phyloP scores from a whole-genome alignment of 2,888 invertebrate genomes.

The Eulithis prunata region DNA sequence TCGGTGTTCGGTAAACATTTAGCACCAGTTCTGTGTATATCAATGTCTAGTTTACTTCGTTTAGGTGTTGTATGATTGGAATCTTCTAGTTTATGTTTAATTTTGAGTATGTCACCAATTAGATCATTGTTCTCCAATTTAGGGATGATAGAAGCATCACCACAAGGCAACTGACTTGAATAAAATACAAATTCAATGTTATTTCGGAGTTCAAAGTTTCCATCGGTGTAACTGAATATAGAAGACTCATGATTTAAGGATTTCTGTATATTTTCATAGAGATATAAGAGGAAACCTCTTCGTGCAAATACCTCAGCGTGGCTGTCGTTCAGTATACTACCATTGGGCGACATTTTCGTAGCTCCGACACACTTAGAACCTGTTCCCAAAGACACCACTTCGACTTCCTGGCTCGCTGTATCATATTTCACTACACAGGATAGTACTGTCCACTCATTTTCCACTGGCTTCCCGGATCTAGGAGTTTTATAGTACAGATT shows the following conservation, averaged over 20 bases:
- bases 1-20: slow-evolving; percentile 86
- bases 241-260: slow-evolving; percentile 59
- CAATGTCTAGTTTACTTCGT: slow-evolving; percentile 50
- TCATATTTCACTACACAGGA: slow-evolving; percentile 88
- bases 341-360: slow-evolving; percentile 85
- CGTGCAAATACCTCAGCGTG: slow-evolving; percentile 96
- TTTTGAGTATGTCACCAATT: slow-evolving; percentile 60
- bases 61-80: slow-evolving; percentile 50
- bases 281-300: slow-evolving; percentile 91
- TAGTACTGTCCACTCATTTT: slow-evolving; percentile 92
- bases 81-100: slow-evolving; percentile 54
- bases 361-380: slow-evolving; percentile 96
- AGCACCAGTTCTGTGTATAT: slow-evolving; percentile 93
- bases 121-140: slow-evolving; percentile 68
- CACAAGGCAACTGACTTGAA: slow-evolving; percentile 95
- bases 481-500: slow-evolving; percentile 85
- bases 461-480: slow-evolving; percentile 91
- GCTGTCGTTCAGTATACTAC: slow-evolving; percentile 93
- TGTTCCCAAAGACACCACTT: slow-evolving; percentile 93
- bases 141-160: slow-evolving; percentile 95
- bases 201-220: slow-evolving; percentile 79
- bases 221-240: slow-evolving; percentile 57
- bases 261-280: slow-evolving; percentile 86
- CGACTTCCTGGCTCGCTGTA: slow-evolving; percentile 53
- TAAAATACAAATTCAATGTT: slow-evolving; percentile 91